Evolutionary conservation across 2,888 invertebrate species (phyloP).

Genomic region (Tachystola acroxantha): DNA sequence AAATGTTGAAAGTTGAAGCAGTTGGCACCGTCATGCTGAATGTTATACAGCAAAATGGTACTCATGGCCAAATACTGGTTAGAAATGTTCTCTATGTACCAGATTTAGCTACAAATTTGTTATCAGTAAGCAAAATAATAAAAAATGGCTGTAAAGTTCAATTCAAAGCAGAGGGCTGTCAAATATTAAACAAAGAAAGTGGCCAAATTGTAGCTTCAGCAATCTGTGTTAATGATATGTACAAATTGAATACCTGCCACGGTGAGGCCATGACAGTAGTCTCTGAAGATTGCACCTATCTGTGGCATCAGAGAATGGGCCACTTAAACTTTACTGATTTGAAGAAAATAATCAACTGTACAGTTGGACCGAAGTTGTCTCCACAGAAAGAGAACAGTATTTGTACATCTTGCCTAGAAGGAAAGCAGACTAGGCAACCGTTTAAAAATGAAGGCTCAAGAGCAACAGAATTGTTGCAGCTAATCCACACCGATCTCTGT

Average conservation of each 20-base stretch:
- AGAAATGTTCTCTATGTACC: constrained; percentile 16
- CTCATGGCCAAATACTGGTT: constrained; percentile 15
- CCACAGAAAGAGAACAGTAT: neutral
- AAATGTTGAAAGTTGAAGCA: constrained; percentile 13
- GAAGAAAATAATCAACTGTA: neutral
- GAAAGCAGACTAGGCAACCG: constrained; percentile 14
- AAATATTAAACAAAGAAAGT: constrained; percentile 5
- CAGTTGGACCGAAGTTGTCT: neutral
- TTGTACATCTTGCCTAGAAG: constrained; percentile 7
- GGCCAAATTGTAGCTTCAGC: constrained; percentile 8
- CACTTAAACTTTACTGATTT: constrained; percentile 1
- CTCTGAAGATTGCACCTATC: neutral
- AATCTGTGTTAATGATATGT: constrained; percentile 12
- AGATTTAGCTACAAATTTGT: constrained; percentile 11
- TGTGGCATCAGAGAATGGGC: constrained; percentile 8
- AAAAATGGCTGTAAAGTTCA: constrained; percentile 9
- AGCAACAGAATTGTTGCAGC: neutral
- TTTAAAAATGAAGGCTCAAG: constrained; percentile 11
- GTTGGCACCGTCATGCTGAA: constrained; percentile 16
- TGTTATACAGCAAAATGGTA: neutral
- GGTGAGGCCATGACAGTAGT: no score
- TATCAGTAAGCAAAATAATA: constrained; percentile 15
- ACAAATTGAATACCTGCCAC: constrained; percentile 11
- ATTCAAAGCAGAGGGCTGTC: constrained; percentile 10
- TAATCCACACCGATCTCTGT: constrained; percentile 5